phyloP scores from a whole-genome alignment of 2,797 vertebrate genomes.

The Natrix natrix region DNA sequence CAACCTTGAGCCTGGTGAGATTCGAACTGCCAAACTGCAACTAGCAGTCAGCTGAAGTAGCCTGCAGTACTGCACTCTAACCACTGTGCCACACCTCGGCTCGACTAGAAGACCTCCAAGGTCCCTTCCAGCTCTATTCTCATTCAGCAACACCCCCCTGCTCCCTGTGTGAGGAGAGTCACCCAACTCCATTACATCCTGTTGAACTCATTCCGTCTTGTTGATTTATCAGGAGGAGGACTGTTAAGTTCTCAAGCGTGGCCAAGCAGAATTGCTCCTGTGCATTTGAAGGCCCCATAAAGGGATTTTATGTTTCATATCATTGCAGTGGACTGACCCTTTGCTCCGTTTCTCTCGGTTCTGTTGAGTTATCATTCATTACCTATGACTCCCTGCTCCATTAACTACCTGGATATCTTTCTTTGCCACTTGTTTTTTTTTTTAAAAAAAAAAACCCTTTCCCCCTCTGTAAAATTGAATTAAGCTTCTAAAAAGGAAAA shows the following conservation, averaged over 20 bases:
- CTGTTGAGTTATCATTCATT: not conserved
- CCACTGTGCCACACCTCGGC: too few relatives aligned
- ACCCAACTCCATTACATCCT: constrained; percentile 13
- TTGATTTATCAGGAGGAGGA: not conserved
- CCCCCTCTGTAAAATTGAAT: constrained; percentile 25
- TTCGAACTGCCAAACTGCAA: too few relatives aligned
- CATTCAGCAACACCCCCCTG: not conserved
- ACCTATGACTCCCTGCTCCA: constrained; percentile 32
- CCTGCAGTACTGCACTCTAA: too few relatives aligned
- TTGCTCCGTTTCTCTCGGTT: not conserved
- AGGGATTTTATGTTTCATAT: constrained; percentile 27
- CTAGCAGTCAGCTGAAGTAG: too few relatives aligned
- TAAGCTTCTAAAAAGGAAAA: not conserved
- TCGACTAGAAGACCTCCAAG: too few relatives aligned
- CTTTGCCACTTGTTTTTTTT: not conserved
- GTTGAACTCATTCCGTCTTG: constrained; percentile 14
- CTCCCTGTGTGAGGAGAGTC: not conserved
- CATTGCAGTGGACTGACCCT: constrained; percentile 54
- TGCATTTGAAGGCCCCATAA: constrained; percentile 27
- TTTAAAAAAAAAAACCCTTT: not conserved
- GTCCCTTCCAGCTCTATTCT: not conserved
- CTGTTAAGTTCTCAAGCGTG: not conserved
- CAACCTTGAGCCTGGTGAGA: too few relatives aligned
- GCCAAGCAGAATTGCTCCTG: constrained; percentile 8
- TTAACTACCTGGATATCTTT: constrained; percentile 23